phyloP scores from a whole-genome alignment of 2,888 invertebrate genomes.

The Drosophila limbata region DNA sequence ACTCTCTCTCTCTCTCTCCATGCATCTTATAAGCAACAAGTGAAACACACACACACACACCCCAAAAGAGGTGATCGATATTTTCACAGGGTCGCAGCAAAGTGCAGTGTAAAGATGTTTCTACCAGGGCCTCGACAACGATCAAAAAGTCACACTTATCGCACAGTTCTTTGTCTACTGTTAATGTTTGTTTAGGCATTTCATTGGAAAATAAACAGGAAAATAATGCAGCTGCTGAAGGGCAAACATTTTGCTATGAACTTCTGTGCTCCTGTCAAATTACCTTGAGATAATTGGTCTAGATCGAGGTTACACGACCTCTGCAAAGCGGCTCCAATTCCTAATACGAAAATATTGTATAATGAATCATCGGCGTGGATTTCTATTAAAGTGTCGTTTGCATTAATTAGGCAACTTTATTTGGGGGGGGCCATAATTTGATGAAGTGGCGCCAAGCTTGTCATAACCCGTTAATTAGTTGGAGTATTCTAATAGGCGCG shows the following conservation, averaged over 20 bases:
- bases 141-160: slow-evolving; percentile 34
- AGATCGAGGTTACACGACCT: slow-evolving; percentile 77
- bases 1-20: background rate
- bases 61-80: slow-evolving; percentile 75
- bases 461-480: slow-evolving; percentile 84
- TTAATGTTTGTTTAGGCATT: slow-evolving; percentile 26
- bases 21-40: background rate
- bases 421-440: slow-evolving; percentile 35
- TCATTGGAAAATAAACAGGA: slow-evolving; percentile 39
- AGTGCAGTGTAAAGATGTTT: slow-evolving; percentile 26
- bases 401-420: slow-evolving; percentile 39
- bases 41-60: slow-evolving; percentile 44
- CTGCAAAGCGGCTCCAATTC: slow-evolving; percentile 8
- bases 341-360: background rate
- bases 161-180: slow-evolving; percentile 30
- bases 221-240: slow-evolving; percentile 39
- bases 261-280: slow-evolving; percentile 75
- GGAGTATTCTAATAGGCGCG: slow-evolving; percentile 83
- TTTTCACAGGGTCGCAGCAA: slow-evolving; percentile 75
- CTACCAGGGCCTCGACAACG: slow-evolving; percentile 31
- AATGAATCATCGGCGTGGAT: slow-evolving; percentile 40
- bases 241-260: slow-evolving; percentile 35
- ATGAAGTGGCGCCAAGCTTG: slow-evolving; percentile 74
- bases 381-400: slow-evolving; percentile 36
- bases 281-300: slow-evolving; percentile 84